A percentile compares a stretch with the other conserved stretches of the same genome.
Conservation (phyloP, 2,888 invertebrate species). For the Mesorhabditis belari region DNA sequence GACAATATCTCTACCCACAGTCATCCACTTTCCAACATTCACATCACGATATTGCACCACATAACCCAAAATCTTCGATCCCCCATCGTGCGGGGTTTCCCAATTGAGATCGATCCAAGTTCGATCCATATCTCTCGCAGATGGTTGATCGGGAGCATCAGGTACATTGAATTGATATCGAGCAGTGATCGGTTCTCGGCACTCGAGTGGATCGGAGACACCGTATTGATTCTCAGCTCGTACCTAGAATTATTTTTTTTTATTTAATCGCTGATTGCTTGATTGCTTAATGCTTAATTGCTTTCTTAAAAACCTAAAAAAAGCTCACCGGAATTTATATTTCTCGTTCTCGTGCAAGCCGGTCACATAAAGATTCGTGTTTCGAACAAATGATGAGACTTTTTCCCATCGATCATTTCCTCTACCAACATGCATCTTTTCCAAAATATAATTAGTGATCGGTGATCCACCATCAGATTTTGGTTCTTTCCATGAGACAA, state of each 20-base stretch:
- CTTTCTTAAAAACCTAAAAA: no score
- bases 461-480: conserved; percentile 74
- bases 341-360: conserved; percentile 80
- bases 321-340: conserved; percentile 94
- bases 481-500: conserved; percentile 80
- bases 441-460: conserved; percentile 76
- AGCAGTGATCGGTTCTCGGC: conserved; percentile 79
- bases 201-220: conserved; percentile 81
- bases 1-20: conserved; percentile 70
- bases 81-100: conserved; percentile 88
- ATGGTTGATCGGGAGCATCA: conserved; percentile 43
- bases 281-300: no score
- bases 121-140: conserved; percentile 71
- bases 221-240: conserved; percentile 97
- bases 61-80: conserved; percentile 87
- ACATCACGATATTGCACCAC: conserved; percentile 80
- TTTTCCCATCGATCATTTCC: conserved; percentile 78
- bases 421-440: conserved; percentile 79
- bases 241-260: no score
- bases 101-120: conserved; percentile 79
- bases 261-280: no score
- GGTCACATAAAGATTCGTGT: conserved; percentile 78
- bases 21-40: conserved; percentile 51
- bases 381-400: conserved; percentile 64
- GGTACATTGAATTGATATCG: conserved; percentile 73